Conservation (phyloP, 2,888 invertebrate genomes). For the Bruchidius siliquastri region DNA sequence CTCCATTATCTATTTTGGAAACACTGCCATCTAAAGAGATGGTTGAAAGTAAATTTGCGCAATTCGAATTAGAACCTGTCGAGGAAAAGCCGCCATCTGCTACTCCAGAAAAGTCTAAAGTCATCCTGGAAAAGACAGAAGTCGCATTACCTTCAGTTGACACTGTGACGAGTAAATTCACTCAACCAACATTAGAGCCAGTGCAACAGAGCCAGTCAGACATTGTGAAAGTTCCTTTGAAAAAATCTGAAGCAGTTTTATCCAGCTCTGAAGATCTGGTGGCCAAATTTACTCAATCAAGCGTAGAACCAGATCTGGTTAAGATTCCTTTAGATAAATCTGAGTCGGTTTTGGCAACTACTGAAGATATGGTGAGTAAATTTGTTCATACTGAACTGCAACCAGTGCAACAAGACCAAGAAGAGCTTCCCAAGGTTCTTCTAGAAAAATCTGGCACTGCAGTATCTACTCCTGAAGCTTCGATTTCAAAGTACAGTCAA, state of each 20-base stretch:
- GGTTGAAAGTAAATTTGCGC: conserved; percentile 28
- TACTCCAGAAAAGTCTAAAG: background rate
- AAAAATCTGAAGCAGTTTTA: background rate
- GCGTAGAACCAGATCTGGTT: background rate
- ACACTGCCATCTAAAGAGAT: conserved; percentile 4
- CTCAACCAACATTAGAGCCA: background rate
- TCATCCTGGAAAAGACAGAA: background rate
- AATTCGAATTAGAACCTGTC: conserved; percentile 9
- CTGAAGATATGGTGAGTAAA: background rate
- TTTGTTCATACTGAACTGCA: background rate
- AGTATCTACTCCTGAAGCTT: background rate
- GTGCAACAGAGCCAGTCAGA: background rate
- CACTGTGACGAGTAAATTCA: background rate
- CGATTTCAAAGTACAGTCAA: background rate
- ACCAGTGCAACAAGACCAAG: background rate
- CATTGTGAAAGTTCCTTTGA: background rate
- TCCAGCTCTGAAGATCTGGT: background rate
- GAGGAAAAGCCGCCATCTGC: background rate
- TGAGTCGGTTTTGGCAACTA: background rate
- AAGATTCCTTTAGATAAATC: too few relatives aligned
- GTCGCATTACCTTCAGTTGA: background rate
- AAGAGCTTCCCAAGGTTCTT: background rate
- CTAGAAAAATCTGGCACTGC: background rate
- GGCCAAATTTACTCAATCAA: background rate
- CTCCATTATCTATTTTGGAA: background rate